Evolutionary conservation across 2,797 vertebrate genomes (phyloP).

Genomic region (Melanotaenia pygmaea): DNA sequence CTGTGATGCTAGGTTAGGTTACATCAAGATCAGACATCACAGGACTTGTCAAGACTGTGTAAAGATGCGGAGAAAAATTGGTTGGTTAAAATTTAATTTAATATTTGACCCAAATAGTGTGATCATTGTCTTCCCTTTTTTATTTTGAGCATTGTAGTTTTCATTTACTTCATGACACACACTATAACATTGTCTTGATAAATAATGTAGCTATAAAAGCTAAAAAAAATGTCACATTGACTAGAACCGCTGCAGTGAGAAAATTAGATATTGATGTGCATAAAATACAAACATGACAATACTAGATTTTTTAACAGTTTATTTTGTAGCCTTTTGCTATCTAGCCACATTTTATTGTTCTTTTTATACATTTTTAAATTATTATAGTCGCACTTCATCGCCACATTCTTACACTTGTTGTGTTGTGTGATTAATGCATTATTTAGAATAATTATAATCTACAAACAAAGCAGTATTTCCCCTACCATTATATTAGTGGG

Average conservation of each 20-base stretch:
- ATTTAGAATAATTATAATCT: background rate
- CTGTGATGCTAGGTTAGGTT: slow-evolving; percentile 41
- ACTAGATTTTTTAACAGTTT: background rate
- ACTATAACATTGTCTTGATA: background rate
- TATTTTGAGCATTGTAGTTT: background rate
- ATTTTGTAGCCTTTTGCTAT: background rate
- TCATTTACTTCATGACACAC: background rate
- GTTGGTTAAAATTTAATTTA: background rate
- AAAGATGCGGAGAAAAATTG: slow-evolving; percentile 5
- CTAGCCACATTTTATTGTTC: background rate
- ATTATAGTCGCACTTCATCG: background rate
- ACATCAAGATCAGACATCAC: slow-evolving; percentile 19
- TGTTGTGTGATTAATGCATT: background rate
- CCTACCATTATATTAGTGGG: too few relatives aligned
- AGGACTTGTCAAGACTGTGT: slow-evolving; percentile 18
- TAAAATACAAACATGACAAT: background rate
- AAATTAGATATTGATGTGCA: background rate
- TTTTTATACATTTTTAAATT: background rate
- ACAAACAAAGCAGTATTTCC: background rate
- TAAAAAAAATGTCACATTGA: background rate
- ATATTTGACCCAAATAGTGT: background rate
- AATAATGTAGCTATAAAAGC: background rate
- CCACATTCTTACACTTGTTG: background rate
- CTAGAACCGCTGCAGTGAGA: background rate
- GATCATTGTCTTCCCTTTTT: background rate